A percentile compares a stretch with the other conserved stretches of the same genome.
Evolutionary conservation across 1,140 invertebrate species (phyloP).

Genomic region (Lepidurus packardi): DNA sequence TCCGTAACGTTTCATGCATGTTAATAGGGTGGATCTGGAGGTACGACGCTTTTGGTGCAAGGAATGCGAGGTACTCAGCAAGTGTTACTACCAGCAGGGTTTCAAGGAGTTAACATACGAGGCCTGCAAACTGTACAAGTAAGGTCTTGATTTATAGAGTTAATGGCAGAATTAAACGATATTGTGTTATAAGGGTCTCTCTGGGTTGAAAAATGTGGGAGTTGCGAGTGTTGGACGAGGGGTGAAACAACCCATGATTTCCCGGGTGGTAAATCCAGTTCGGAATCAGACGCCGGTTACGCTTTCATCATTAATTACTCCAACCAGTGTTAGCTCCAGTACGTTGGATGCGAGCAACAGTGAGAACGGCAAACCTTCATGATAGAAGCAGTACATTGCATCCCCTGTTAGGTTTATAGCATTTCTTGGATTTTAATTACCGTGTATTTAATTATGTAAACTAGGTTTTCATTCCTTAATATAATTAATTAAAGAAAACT

Average conservation of each 20-base stretch:
- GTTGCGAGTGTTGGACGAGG: conserved; percentile 16
- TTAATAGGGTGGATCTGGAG: not conserved
- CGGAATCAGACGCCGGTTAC: conserved; percentile 17
- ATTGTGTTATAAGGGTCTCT: not conserved
- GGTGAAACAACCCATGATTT: conserved; percentile 20
- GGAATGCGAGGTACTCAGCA: conserved; percentile 30
- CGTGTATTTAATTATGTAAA: too few relatives aligned
- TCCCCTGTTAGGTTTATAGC: not conserved
- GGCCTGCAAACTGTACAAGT: conserved; percentile 28
- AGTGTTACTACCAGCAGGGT: conserved; percentile 30
- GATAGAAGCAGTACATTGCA: not conserved
- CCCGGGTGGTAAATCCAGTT: not conserved
- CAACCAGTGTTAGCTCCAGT: not conserved
- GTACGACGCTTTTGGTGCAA: conserved; percentile 29
- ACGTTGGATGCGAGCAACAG: not conserved
- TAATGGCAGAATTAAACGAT: not conserved
- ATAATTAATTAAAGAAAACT: not conserved
- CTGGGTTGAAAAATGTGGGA: not conserved
- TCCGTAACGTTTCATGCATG: not conserved
- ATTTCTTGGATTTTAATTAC: not conserved
- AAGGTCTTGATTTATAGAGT: not conserved
- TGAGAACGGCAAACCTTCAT: not conserved
- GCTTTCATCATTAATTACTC: not conserved
- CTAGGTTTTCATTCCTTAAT: not conserved
- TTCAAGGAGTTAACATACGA: conserved; percentile 27